Conservation (phyloP, 2,888 invertebrate genomes). For the Ormyrus pomaceus region DNA sequence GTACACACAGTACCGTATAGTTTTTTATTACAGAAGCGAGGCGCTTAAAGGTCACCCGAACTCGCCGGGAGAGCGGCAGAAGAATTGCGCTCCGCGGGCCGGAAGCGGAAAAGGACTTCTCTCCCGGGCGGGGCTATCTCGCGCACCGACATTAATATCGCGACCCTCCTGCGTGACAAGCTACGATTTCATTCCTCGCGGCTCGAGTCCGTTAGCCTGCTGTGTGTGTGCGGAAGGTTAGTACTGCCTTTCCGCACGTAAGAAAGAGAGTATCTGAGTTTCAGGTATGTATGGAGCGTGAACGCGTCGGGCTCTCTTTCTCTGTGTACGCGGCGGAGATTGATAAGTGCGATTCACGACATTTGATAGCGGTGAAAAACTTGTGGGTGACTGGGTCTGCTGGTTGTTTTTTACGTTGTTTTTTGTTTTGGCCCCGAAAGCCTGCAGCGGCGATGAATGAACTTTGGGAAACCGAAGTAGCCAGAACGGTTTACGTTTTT, state of each 20-base stretch:
- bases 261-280: no score
- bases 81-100: not conserved
- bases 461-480: not conserved
- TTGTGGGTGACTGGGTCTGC: not conserved
- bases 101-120: conserved; percentile 27
- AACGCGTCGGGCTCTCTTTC: no score
- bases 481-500: not conserved
- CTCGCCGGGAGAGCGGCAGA: not conserved
- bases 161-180: conserved; percentile 38
- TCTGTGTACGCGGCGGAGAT: not conserved
- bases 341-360: conserved; percentile 37
- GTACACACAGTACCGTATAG: no score
- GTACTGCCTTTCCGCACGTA: not conserved
- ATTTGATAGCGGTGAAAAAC: conserved; percentile 18
- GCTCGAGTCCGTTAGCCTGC: not conserved
- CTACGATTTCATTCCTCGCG: conserved; percentile 24
- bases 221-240: not conserved
- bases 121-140: conserved; percentile 5
- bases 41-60: no score
- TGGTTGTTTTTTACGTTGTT: not conserved
- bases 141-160: conserved; percentile 23
- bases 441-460: no score
- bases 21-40: no score
- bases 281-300: no score
- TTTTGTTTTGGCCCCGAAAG: no score